These are phyloP conservation scores for Branchipolynoe longqiensis DNA, from an alignment of 2,888 invertebrate species.

Conservation along the genomic window DNA sequence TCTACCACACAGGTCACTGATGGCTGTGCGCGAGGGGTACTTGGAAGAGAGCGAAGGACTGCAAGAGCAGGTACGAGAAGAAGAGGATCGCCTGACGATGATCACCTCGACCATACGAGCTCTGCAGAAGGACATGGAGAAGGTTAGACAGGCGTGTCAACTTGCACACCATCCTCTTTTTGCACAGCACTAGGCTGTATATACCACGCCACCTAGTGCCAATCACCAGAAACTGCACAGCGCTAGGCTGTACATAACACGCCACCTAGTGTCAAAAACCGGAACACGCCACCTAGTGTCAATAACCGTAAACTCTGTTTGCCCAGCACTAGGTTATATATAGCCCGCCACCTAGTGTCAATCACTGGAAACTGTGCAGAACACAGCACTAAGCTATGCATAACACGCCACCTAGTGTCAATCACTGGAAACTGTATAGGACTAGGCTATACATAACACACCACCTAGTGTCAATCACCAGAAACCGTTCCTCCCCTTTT, in stretches of 20 bases:
- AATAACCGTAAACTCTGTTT: neutral
- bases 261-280: neutral
- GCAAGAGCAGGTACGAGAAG: neutral
- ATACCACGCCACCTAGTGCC: too few relatives aligned
- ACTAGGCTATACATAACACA: too few relatives aligned
- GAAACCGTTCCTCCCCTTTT: too few relatives aligned
- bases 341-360: too few relatives aligned
- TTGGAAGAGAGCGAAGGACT: constrained; percentile 20
- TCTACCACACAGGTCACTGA: constrained; percentile 17
- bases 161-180: too few relatives aligned
- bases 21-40: neutral
- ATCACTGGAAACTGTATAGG: too few relatives aligned
- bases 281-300: neutral
- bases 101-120: neutral
- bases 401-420: too few relatives aligned
- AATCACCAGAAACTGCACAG: too few relatives aligned
- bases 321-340: too few relatives aligned
- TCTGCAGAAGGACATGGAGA: constrained; percentile 39
- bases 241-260: neutral
- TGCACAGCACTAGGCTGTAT: neutral
- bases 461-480: too few relatives aligned
- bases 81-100: neutral
- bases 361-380: too few relatives aligned
- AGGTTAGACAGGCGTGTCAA: neutral
- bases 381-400: too few relatives aligned